Evolutionary conservation across 2,888 invertebrate genomes (phyloP), one percentile per base, ranked within the genome.

Genomic region (Psococerastis gibbosa): DNA sequence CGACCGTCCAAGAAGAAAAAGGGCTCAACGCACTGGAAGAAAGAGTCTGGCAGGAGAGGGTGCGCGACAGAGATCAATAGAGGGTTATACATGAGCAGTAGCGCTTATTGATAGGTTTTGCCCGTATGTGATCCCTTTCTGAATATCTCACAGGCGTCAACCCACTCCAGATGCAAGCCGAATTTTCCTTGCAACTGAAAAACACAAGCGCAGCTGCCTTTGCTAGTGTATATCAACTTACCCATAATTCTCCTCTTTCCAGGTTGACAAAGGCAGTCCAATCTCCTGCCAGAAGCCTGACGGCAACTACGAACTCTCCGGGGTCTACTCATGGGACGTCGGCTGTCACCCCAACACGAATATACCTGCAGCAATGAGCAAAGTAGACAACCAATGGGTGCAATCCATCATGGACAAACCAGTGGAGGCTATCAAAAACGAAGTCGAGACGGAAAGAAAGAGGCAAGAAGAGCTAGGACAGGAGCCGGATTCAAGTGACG

Each of bases 301-400:
- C 48, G 77, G 74, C 11, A 69, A 68, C 48, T 79, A 73, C 56
- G 72, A 73, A 5, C 65, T 87, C 18, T 67, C 75, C 52, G 85
- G 84, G 45, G 65, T 83, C 48, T 84, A 76, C 63, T 75, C 77
- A 22, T 77, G 76, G 67, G 84, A 84, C 54, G 76, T 78, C 22
- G 78, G 79, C 44, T 72, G 72, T 51, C 60, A 63, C 42, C 61
- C 50, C 32, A 45, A 61, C 35, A 53, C 58, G 41, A 56, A 57
- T 3, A 61, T 62, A 50, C 60, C 66, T 4, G 63, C 65, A 11
- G 65, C 62, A 22, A 62, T 62, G 47, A 54, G 62, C 3, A 58
- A 57, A 9, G 61, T 64, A 15, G 67, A 67, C 49, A 57, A 60
- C 2, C 55, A 57, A 41, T 67, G 67, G 67, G 61, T 66, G 18